Base-by-base conservation (phyloP, 2,797 vertebrate species). In the Clarias platycephalus region DNA sequence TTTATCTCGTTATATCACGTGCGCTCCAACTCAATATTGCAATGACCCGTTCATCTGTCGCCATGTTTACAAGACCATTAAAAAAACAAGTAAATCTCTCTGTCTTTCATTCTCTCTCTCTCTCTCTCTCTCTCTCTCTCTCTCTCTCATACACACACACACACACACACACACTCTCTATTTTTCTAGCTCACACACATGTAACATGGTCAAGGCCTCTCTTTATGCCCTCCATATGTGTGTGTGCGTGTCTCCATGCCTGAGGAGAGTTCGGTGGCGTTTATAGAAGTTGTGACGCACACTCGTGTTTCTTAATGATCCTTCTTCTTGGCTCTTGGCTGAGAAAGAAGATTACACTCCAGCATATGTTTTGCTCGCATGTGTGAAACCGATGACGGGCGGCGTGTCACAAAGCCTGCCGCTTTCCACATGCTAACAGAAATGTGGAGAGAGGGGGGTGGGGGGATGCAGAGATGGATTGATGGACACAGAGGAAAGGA, bases 291-390 rank as follows among this genome's bases (percentile, higher is more conserved):
- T 83, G 64, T 62, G 37, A 63, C 31, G 70, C 81, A 83, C 68
- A 53, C 63, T 85, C 71, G 49, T 68, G 63, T 86, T 58, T 87
- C 85, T 87, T 86, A 87, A 88, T 86, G 75, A 86, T 86, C 83
- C 85, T 80, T 70, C 49, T 77, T 89, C 87, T 88, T 81, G 81
- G 86, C 86, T 86, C 78, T 71, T 85, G 81, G 68, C 86, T 80
- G 62, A 77, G 80, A 78, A 60, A 53, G 66, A 82, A 77, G 87
- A 86, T 88, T 85, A 86, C 86, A 88, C 89, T 87, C 84, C 71
- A 53, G 63, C 85, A 86, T 88, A 90, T 90, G 83, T 66, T 86
- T 84, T 88, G 86, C 82, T 88, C 4, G 82, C 83, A 89, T 74
- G 90, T 86, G 84, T 80, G 78, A 87, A 84, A 77, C 62, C 80